Conservation (phyloP, 2,888 invertebrate species). For the Escarpia spicata region DNA sequence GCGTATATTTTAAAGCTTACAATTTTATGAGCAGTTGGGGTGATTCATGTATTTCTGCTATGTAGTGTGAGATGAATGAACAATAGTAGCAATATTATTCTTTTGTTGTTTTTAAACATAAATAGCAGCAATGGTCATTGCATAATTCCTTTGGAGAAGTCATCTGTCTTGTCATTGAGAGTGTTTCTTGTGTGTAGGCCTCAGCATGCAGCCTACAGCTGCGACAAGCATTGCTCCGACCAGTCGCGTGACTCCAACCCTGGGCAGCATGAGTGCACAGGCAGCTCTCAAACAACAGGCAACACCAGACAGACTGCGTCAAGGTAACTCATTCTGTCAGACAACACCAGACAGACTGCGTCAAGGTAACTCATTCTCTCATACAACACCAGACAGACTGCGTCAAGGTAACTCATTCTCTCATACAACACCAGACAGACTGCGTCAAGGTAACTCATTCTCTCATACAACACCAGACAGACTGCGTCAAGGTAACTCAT, state of each 20-base stretch:
- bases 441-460: background rate
- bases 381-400: background rate
- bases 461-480: background rate
- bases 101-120: background rate
- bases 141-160: background rate
- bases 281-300: constrained; percentile 35
- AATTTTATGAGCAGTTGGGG: background rate
- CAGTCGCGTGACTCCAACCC: constrained; percentile 47
- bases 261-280: constrained; percentile 49
- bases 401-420: background rate
- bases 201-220: constrained; percentile 25
- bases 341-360: too few species aligned
- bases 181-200: background rate
- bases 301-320: constrained; percentile 17
- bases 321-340: too few species aligned
- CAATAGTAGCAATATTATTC: background rate
- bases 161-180: background rate
- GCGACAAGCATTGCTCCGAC: background rate
- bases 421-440: background rate
- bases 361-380: background rate
- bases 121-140: background rate
- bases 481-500: background rate
- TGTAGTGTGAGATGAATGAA: background rate
- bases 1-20: background rate
- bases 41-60: background rate